Evolutionary conservation across 2,888 invertebrate species (phyloP), one percentile per base, ranked within the genome.

Genomic region (Loripinus fragilis): DNA sequence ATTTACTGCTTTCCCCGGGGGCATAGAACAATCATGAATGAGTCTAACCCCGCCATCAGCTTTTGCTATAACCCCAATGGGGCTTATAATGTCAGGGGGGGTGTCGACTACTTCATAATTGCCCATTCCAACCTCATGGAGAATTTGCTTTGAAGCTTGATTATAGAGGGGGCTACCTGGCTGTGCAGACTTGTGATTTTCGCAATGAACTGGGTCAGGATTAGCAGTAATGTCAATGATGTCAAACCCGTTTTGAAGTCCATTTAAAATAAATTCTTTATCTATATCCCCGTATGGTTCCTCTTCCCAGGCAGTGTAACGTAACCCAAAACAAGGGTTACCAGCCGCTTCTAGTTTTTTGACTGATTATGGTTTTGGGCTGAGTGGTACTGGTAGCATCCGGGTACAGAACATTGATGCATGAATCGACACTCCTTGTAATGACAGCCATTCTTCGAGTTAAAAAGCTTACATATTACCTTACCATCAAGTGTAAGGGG

Each of bases 111-210:
- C 23, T 17, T 55, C 30, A 55, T 55, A 55, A 28, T 55, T 25
- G 8, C 55, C 55, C 55, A 55, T 55, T 2, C 30, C 2, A 7
- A 55, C 28, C 17, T 55, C 55, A 17, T 55, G 7, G 2, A 55
- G 30, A 17, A 55, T 55, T 17, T 55, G 55, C 17, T 7, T 20
- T 8, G 55, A 28, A 7, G 55, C 55, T 17, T 55, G 3, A 10
- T 55, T 17, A 55, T 55, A 55, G 5, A 55, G 55, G 17, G 55
- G 55, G 55, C 55, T 55, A 25, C 55, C 55, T 10, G 55, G 55
- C 17, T 17, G 25, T 2, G 55, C 55, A 7, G 55, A 55, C 28
- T 10, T 25, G 17, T 55, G 55, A 55, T 55, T 55, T 7, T 55
- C 28, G 17, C 55, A 55, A 8, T 55, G 15, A 25, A 55, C 55